These are phyloP conservation scores for Griposia aprilina DNA, from an alignment of 2,888 invertebrate genomes.

Conservation along the genomic window DNA sequence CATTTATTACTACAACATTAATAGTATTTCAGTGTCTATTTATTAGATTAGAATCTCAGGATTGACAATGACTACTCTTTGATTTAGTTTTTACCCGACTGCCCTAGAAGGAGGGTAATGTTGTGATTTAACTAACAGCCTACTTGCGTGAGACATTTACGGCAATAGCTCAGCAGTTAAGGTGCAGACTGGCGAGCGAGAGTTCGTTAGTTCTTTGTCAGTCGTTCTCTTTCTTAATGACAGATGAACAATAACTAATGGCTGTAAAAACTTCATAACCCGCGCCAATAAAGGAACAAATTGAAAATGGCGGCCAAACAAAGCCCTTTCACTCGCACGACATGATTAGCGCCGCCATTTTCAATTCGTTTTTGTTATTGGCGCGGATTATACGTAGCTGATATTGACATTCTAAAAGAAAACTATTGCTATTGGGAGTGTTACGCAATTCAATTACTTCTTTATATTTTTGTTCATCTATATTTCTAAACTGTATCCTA, in stretches of 20 bases:
- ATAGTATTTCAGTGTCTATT: slow-evolving; percentile 41
- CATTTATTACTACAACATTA: slow-evolving; percentile 20
- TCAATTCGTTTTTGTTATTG: too few species aligned
- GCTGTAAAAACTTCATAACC: background rate
- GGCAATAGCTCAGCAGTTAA: background rate
- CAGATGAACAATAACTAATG: background rate
- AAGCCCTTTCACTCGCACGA: too few species aligned
- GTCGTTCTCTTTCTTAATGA: background rate
- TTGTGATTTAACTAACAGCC: background rate
- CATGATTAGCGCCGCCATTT: too few species aligned
- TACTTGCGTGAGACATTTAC: background rate
- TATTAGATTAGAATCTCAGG: slow-evolving; percentile 34
- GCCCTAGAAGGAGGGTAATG: background rate
- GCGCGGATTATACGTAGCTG: too few species aligned
- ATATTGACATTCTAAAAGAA: background rate
- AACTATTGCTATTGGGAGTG: too few species aligned
- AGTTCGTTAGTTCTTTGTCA: background rate
- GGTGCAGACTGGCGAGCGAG: background rate
- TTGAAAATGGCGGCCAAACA: too few species aligned
- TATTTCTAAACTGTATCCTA: background rate
- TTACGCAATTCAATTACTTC: background rate
- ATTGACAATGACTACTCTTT: slow-evolving; percentile 36
- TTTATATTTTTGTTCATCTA: background rate
- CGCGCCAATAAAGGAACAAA: too few species aligned
- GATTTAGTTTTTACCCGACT: slow-evolving; percentile 1